Conservation (phyloP, 2,113 vertebrate species). For the Nesoenas mayeri region DNA sequence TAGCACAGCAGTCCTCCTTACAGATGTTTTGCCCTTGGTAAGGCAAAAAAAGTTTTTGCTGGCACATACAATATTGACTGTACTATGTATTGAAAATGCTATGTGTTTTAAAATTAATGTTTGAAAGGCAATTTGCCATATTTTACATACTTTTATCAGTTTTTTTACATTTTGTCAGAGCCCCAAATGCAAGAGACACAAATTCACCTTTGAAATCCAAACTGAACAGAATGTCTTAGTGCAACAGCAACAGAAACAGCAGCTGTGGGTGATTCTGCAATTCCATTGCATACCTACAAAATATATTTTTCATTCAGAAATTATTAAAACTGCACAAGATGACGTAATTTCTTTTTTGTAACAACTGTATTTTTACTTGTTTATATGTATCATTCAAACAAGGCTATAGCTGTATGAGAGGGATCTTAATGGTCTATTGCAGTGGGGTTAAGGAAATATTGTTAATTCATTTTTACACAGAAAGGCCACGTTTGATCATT, state of each 20-base stretch:
- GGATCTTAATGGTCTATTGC: background rate
- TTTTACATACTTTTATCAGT: background rate
- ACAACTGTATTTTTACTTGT: background rate
- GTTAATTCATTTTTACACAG: background rate
- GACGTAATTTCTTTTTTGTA: background rate
- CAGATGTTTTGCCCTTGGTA: background rate
- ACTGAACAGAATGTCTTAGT: slow-evolving; percentile 48
- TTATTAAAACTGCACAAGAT: background rate
- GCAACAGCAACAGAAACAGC: slow-evolving; percentile 71
- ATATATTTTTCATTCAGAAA: background rate
- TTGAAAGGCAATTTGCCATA: background rate
- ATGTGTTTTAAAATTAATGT: background rate
- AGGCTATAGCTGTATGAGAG: background rate
- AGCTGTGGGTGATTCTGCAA: slow-evolving; percentile 67
- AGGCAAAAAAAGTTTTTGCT: background rate
- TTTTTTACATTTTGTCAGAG: background rate
- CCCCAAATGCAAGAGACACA: background rate
- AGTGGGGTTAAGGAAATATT: background rate
- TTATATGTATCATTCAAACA: background rate
- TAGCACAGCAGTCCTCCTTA: background rate
- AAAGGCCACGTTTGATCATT: background rate
- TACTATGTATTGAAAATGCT: background rate
- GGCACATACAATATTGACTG: background rate
- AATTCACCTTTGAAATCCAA: slow-evolving; percentile 67
- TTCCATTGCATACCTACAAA: slow-evolving; percentile 80